Base-by-base conservation (phyloP, 2,888 invertebrate species). In the Protula sp. region DNA sequence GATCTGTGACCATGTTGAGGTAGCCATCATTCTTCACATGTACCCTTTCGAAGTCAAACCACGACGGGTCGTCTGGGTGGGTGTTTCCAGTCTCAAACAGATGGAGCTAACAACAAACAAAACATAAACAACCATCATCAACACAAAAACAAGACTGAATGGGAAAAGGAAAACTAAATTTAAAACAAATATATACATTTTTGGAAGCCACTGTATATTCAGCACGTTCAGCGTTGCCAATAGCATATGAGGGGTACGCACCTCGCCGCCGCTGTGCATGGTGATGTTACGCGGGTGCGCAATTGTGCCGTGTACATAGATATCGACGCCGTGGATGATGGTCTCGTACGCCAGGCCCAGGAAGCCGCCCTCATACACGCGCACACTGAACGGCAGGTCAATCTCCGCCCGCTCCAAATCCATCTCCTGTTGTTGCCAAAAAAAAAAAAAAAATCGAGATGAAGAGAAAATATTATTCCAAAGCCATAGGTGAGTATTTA, bases 261-360 rank as follows among this genome's bases (percentile, higher is more conserved):
- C 38, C 38, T 38, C 38, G 0, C 73, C 74, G 14, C 63, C 65
- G 52, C 69, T 69, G 55, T 74, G 72, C 5, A 74, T 47, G 0
- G 74, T 74, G n/a, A 74, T 62, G 57, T 72, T 73, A 29, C 66
- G 47, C 19, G 72, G 66, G 52, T 74, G 61, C 2, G 69, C 69
- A 26, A 72, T 55, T 1, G 72, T 72, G 24, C 74, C 74, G 54
- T 73, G 71, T 38, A 72, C 60, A 55, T 66, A 70, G 9, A 74
- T 72, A 28, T 67, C 66, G 1, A 74, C 67, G 38, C 67, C 70
- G 57, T 74, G 70, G 24, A 74, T 62, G 45, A 61, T 57, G 1
- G 74, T 73, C 54, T 72, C 68, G 0, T 70, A 67, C 3, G 74
- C 74, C 31, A 74, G 63, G 2, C 73, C 74, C 2, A 74, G 65